Base-by-base conservation (phyloP, 2,888 invertebrate species). In the Euzetes globulus region DNA sequence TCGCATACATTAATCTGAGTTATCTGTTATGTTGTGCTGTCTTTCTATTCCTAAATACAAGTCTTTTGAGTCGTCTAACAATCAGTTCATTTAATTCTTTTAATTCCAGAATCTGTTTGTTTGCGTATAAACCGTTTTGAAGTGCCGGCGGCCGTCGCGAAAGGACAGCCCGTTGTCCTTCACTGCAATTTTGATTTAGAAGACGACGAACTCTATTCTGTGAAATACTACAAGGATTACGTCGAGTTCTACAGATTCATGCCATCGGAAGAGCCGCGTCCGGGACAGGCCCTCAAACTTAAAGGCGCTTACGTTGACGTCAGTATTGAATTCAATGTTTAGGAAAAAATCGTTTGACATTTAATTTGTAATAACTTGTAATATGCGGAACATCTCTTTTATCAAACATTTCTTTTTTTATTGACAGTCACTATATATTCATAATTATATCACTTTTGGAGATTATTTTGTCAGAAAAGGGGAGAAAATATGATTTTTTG, bases 141-240 rank as follows among this genome's bases (percentile, higher is more conserved):
- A 45, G 77, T 77, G 45, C 77, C 77, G 19, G 33, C 77, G 33
- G 76, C 77, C 13, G 75, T 76, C 22, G 63, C 58, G 13, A 74
- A 74, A 25, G 75, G 75, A 22, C 29, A 77, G 55, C 17, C 71
- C 9, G 74, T 71, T 7, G 9, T 55, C n/a, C 41, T 77, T n/a
- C 29, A 70, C 27, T 77, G 77, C 55, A 71, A 77, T 58, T 77
- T 72, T 47, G 65, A 73, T 50, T 27, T 77, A 15, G 73, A 77
- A 68, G 74, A 63, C 17, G 73, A 76, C n/a, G 74, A 63, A 15
- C 72, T 77, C 15, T 76, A 75, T 65, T 74, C 77, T 11, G 76
- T 77, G 11, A 77, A 77, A 60, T 74, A 74, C 65, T 77, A 77
- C 45, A 75, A 74, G 45, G 65, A 77, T 63, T 72, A 77, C 37